Base-by-base conservation (phyloP, 2,888 invertebrate genomes). In the Panzeria rudis region DNA sequence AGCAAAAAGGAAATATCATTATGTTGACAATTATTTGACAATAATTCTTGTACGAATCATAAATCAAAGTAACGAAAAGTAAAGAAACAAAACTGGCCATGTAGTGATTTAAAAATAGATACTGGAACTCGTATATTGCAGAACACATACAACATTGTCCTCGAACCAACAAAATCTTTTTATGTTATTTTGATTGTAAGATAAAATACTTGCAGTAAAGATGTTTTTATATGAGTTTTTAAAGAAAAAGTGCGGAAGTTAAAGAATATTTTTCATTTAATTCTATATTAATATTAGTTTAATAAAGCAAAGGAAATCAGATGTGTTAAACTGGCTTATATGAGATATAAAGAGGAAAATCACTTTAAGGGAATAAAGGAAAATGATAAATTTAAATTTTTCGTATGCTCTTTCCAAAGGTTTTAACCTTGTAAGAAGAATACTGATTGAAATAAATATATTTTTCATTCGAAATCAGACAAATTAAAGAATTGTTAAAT, bases 11-110 rank as follows among this genome's bases (percentile, higher is more conserved):
- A 85, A 85, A 85, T 75, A 78, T 64, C 69, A 85, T 50, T 73
- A 69, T 47, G 68, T 62, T 82, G 78, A 82, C 77, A 85, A 81
- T 85, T 81, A 78, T 81, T 64, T 81, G 81, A 81, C 69, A 81
- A 81, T 81, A 75, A 69, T 77, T 81, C 44, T 69, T 81, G 54
- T 73, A 69, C 54, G 29, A 66, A 50, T 69, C 47, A 85, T 85
- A 85, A 85, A 85, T 85, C 81, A 85, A 82, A 78, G 62, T 75
- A 76, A 62, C 25, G 38, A 73, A 66, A 80, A 59, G 35, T 62
- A 62, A 71, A 76, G 44, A 64, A 62, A 64, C 9, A 25, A 56
- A 35, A 66, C 72, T 72, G 62, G 47, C 50, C 77, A 69, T 52
- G 11, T 8, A 44, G 29, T 25, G 47, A 62, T 29, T 44, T 25